Conservation (phyloP, 1,140 invertebrate species). For the Tetraneura akinire region DNA sequence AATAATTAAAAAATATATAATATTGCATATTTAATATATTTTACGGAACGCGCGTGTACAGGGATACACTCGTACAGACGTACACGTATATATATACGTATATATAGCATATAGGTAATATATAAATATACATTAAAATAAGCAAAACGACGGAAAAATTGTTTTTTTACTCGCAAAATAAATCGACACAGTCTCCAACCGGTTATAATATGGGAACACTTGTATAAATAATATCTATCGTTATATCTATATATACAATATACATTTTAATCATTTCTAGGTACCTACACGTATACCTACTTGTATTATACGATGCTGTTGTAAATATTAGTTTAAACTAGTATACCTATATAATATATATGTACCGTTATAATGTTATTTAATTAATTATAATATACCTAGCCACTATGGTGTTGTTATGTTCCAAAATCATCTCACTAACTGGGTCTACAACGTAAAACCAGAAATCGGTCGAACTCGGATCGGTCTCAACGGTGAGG, state of each 20-base stretch:
- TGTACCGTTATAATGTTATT: not conserved
- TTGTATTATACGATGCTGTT: not conserved
- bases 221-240: not conserved
- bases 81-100: too few relatives aligned
- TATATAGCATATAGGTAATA: not conserved
- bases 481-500: constrained; percentile 70
- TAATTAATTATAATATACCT: constrained; percentile 64
- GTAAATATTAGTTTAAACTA: too few relatives aligned
- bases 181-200: not conserved
- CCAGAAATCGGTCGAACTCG: constrained; percentile 80
- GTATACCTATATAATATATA: too few relatives aligned
- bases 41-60: too few relatives aligned
- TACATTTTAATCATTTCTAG: too few relatives aligned
- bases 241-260: not conserved
- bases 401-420: constrained; percentile 71
- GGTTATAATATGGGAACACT: not conserved
- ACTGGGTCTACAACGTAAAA: constrained; percentile 81
- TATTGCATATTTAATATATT: too few relatives aligned
- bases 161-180: not conserved
- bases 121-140: too few relatives aligned
- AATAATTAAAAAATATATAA: too few relatives aligned
- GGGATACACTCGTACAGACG: too few relatives aligned
- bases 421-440: constrained; percentile 72
- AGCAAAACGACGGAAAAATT: not conserved
- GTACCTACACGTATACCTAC: not conserved